A percentile compares a stretch with the other conserved stretches of the same genome.
phyloP scores from a whole-genome alignment of 2,888 invertebrate species.

The Nomada flava region DNA sequence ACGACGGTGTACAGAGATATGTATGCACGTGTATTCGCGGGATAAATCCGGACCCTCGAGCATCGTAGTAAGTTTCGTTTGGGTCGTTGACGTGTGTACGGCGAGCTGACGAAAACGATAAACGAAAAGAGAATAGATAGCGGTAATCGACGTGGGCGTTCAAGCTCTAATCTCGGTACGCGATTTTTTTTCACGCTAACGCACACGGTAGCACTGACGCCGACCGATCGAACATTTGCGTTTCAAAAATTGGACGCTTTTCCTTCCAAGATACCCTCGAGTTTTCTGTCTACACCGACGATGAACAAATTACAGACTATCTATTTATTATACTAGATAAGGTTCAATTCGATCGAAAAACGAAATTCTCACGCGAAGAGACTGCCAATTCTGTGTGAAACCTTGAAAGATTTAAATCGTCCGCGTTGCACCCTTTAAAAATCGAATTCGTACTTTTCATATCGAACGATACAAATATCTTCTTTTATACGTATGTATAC shows the following conservation, averaged over 20 bases:
- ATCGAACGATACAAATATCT: background rate
- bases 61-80: slow-evolving; percentile 11
- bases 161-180: slow-evolving; percentile 38
- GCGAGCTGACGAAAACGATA: slow-evolving; percentile 69
- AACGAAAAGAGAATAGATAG: slow-evolving; percentile 17
- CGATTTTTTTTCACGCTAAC: background rate
- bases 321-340: background rate
- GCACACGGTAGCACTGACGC: background rate
- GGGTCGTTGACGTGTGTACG: slow-evolving; percentile 24
- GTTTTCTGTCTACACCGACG: slow-evolving; percentile 37
- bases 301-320: slow-evolving; percentile 44
- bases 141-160: slow-evolving; percentile 47
- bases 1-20: background rate
- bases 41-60: slow-evolving; percentile 52
- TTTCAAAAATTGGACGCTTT: background rate
- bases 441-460: background rate
- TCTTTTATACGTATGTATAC: background rate
- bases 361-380: no score
- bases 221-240: background rate
- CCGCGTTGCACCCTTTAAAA: slow-evolving; percentile 17
- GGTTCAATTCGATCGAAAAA: background rate
- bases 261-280: background rate
- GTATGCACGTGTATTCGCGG: background rate
- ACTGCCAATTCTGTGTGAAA: background rate
- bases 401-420: background rate